phyloP scores from a whole-genome alignment of 2,888 invertebrate genomes.

The Clostera curtula region DNA sequence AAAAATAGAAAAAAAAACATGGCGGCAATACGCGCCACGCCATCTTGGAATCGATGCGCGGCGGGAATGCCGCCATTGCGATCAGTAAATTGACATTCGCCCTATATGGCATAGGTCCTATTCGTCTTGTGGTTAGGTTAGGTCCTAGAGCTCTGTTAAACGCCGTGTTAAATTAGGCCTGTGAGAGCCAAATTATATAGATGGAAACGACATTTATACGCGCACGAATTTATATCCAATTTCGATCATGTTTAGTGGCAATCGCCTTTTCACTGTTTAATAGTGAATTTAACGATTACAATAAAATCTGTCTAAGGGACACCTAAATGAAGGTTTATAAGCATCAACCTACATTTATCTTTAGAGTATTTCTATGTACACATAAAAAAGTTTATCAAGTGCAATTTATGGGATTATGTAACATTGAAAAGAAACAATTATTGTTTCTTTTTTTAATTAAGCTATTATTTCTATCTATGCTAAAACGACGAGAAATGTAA shows the following conservation, averaged over 20 bases:
- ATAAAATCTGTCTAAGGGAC: too few species aligned
- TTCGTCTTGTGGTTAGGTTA: slow-evolving; percentile 46
- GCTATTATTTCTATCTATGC: too few species aligned
- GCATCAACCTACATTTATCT: too few species aligned
- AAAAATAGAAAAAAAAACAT: slow-evolving; percentile 32
- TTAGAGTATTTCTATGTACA: too few species aligned
- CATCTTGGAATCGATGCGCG: slow-evolving; percentile 51
- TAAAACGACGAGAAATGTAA: too few species aligned
- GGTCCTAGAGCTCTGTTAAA: slow-evolving; percentile 52
- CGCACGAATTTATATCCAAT: background rate
- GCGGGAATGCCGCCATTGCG: slow-evolving; percentile 43
- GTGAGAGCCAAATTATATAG: slow-evolving; percentile 26
- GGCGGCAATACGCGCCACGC: slow-evolving; percentile 16
- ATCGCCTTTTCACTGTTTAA: too few species aligned
- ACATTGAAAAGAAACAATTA: too few species aligned
- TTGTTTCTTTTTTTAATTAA: too few species aligned
- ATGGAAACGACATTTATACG: slow-evolving; percentile 21
- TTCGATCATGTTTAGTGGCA: background rate
- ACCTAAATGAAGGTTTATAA: too few species aligned
- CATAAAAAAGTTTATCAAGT: too few species aligned
- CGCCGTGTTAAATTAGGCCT: slow-evolving; percentile 43
- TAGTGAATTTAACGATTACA: too few species aligned
- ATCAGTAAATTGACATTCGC: slow-evolving; percentile 67
- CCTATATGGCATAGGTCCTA: slow-evolving; percentile 50
- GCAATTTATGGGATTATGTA: too few species aligned